Base-by-base conservation (phyloP, 2,888 invertebrate genomes). In the Cremastinae sp. region DNA sequence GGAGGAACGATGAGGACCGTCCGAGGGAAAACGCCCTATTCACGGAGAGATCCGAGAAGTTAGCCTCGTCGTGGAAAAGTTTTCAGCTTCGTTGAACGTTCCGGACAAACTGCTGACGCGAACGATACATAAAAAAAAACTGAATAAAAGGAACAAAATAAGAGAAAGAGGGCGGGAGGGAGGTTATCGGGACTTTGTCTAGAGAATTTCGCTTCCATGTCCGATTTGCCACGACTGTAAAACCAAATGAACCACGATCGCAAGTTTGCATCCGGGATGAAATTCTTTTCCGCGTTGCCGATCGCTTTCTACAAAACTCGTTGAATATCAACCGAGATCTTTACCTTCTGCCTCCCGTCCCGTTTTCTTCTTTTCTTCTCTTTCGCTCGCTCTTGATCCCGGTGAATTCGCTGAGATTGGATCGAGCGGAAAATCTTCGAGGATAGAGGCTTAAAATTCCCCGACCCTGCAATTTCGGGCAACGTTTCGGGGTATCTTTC, bases 291-390 rank as follows among this genome's bases (percentile, higher is more conserved):
- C 35, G 39, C n/a, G 12, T 5, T 49, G 70, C 49, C 68, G 76
- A 78, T 76, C 68, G 56, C 65, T 56, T 49, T 65, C 74, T 76
- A 78, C 79, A 74, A 76, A 76, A 79, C 78, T 76, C 59, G 58
- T 55, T 58, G 62, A 58, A 59, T 35, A 22, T 65, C 41, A 20
- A 18, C 28, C 22, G 51, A 35, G 14, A 22, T 22, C 43, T 10
- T 59, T 22, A 20, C 18, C 9, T 41, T 49, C 59, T 51, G 28
- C 37, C 47, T 12, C 9, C 9, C 9, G 35, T 49, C 51, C 55
- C 20, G 10, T 43, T 18, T 45, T 37, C 45, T n/a, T 56, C 43
- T 39, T 20, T 41, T 55, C 20, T n/a, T 41, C n/a, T 7, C 22
- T 7, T 45, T 49, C 58, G 39, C n/a, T 8, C 22, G 41, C 22